Percentiles rank a stretch among this genome's conserved stretches.
phyloP scores from a whole-genome alignment of 1,140 invertebrate genomes.

The Danaus plexippus region DNA sequence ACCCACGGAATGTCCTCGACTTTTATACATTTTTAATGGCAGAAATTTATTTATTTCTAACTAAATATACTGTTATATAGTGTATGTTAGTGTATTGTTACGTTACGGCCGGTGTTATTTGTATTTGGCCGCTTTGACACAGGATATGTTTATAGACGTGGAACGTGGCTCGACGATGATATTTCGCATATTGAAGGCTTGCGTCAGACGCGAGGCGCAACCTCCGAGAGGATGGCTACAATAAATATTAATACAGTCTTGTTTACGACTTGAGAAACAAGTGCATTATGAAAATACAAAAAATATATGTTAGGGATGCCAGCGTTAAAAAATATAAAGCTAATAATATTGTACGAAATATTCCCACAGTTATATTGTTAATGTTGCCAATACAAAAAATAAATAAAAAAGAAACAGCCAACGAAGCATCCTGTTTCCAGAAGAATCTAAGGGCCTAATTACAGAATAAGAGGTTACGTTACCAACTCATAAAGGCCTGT shows the following conservation, averaged over 20 bases:
- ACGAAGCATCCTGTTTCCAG: conserved; percentile 33
- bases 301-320: too few relatives aligned
- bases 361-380: background rate
- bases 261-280: too few relatives aligned
- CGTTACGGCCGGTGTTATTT: conserved; percentile 2
- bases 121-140: conserved; percentile 14
- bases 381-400: conserved; percentile 11
- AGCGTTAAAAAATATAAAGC: background rate
- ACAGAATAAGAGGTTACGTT: conserved; percentile 44
- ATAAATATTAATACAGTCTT: conserved; percentile 16
- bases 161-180: conserved; percentile 29
- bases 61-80: conserved; percentile 7
- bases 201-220: conserved; percentile 36
- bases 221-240: conserved; percentile 28
- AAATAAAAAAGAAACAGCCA: background rate
- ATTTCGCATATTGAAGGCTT: conserved; percentile 26
- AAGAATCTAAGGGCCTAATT: conserved; percentile 42
- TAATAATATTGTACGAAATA: background rate
- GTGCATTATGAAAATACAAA: too few relatives aligned
- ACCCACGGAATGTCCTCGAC: conserved; percentile 33
- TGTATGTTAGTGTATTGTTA: background rate
- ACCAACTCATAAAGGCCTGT: conserved; percentile 39
- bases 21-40: conserved; percentile 16
- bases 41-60: conserved; percentile 12
- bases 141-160: conserved; percentile 23